Evolutionary conservation across 1,140 invertebrate species (phyloP).

Genomic region (Batillaria attramentaria): DNA sequence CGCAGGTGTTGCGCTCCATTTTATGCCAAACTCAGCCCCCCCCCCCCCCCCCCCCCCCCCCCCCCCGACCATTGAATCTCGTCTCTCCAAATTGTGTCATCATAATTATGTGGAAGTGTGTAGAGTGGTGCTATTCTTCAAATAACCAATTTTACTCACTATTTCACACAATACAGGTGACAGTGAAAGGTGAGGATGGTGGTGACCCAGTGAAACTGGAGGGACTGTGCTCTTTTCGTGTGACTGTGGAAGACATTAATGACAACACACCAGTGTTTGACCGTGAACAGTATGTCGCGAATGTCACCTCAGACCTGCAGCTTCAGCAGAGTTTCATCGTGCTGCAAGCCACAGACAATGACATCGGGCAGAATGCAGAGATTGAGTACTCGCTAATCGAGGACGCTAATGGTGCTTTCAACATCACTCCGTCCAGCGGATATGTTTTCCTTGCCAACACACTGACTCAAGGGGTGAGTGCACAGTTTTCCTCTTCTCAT

Average conservation of each 20-base stretch:
- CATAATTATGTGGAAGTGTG: background rate
- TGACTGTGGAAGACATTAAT: conserved; percentile 88
- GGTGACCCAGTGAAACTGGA: conserved; percentile 54
- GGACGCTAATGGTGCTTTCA: conserved; percentile 29
- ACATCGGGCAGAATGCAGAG: conserved; percentile 59
- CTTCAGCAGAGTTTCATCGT: background rate
- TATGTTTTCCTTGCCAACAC: conserved; percentile 50
- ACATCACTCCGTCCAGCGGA: conserved; percentile 54
- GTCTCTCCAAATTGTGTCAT: background rate
- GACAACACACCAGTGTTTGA: conserved; percentile 91
- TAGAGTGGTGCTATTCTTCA: background rate
- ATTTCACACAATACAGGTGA: conserved; percentile 45
- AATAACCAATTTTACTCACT: background rate
- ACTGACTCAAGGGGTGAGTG: conserved; percentile 29
- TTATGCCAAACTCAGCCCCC: background rate
- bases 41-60: background rate
- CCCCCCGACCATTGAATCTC: background rate
- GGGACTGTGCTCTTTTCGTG: conserved; percentile 73
- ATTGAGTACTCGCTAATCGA: conserved; percentile 54
- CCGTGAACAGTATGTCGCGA: conserved; percentile 42
- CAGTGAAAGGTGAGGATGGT: conserved; percentile 56
- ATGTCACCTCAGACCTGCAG: background rate
- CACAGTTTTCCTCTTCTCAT: background rate
- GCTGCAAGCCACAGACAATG: conserved; percentile 60
- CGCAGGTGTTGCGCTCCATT: background rate